Evolutionary conservation across 1,140 invertebrate genomes (phyloP).

Genomic region (Asobara japonica): DNA sequence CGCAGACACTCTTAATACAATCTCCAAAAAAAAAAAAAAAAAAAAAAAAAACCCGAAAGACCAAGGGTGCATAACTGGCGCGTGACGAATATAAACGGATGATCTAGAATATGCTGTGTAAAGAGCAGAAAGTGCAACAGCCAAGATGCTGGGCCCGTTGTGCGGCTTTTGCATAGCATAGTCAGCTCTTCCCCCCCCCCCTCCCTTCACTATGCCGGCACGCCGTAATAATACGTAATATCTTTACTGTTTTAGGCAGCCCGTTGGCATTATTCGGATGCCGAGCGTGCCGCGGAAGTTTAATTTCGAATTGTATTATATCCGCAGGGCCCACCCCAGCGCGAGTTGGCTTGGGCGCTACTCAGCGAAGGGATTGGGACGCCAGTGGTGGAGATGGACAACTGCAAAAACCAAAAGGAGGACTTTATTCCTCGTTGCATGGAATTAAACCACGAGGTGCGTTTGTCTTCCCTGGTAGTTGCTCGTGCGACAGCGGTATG

Average conservation of each 20-base stretch:
- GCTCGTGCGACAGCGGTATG: too few species aligned
- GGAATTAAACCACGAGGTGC: slow-evolving; percentile 10
- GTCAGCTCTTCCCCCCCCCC: slow-evolving; percentile 18
- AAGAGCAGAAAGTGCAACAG: neutral
- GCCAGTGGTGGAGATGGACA: neutral
- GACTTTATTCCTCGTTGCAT: neutral
- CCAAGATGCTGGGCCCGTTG: slow-evolving; percentile 27
- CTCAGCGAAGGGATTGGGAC: slow-evolving; percentile 3
- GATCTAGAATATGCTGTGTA: neutral
- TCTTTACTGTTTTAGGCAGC: slow-evolving; percentile 63
- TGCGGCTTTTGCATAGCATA: slow-evolving; percentile 30
- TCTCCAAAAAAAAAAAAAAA: too few species aligned
- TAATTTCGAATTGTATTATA: slow-evolving; percentile 64
- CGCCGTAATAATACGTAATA: slow-evolving; percentile 63
- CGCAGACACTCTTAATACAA: too few species aligned
- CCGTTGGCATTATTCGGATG: slow-evolving; percentile 60
- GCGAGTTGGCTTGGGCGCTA: slow-evolving; percentile 12
- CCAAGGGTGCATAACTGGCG: neutral
- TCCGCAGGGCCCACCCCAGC: slow-evolving; percentile 40
- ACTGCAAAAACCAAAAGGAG: neutral
- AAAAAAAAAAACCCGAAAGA: neutral
- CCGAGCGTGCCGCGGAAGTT: slow-evolving; percentile 60
- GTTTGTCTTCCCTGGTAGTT: neutral
- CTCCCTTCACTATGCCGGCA: slow-evolving; percentile 42
- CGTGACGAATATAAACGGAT: neutral